Evolutionary conservation across 2,888 invertebrate species (phyloP).

Genomic region (Rhodophaea formosa): DNA sequence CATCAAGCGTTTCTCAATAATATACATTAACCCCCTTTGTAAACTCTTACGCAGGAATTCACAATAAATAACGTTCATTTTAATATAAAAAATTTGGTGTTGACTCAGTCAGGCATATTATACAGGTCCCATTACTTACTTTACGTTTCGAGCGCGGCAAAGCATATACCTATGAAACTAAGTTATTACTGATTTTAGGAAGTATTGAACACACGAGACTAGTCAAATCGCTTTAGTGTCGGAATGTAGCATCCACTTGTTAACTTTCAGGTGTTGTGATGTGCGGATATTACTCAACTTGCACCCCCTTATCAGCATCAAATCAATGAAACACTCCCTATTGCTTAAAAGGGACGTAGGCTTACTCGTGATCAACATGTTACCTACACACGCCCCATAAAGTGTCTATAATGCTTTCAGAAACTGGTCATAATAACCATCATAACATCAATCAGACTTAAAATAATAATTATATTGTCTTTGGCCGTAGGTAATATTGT

Average conservation of each 20-base stretch:
- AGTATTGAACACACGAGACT: conserved; percentile 64
- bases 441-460: too few relatives aligned
- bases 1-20: not conserved
- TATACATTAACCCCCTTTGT: conserved; percentile 19
- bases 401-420: too few relatives aligned
- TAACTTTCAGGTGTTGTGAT: conserved; percentile 19
- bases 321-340: too few relatives aligned
- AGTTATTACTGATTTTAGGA: conserved; percentile 40
- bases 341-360: too few relatives aligned
- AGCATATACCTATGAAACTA: conserved; percentile 39
- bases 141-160: conserved; percentile 26
- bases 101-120: conserved; percentile 63
- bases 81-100: conserved; percentile 68
- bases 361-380: too few relatives aligned
- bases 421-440: too few relatives aligned
- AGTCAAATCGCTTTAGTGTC: conserved; percentile 46
- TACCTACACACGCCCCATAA: too few relatives aligned
- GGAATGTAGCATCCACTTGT: conserved; percentile 42
- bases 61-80: conserved; percentile 48
- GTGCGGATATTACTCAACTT: not conserved
- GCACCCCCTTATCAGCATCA: too few relatives aligned
- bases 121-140: conserved; percentile 63
- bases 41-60: conserved; percentile 30
- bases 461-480: too few relatives aligned
- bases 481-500: too few relatives aligned